These are phyloP conservation scores for Dolichotis patagonum DNA, from an alignment of 2,113 vertebrate genomes.

Conservation along the genomic window DNA sequence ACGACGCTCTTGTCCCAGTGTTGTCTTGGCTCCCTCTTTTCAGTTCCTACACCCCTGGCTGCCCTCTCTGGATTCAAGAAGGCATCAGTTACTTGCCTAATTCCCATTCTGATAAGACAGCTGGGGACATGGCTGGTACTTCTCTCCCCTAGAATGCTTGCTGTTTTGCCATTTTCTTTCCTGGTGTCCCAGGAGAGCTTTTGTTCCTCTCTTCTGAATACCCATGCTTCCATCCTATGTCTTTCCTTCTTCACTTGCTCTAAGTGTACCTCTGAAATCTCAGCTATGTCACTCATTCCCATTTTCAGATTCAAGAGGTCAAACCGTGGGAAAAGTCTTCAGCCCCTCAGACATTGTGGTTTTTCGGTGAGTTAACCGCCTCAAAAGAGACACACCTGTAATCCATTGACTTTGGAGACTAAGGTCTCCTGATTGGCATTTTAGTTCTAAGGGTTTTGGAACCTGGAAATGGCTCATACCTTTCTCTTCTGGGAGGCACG, in stretches of 20 bases:
- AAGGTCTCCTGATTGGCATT: not conserved
- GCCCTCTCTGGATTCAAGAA: not conserved
- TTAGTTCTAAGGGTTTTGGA: not conserved
- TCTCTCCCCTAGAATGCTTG: not conserved
- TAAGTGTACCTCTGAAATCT: not conserved
- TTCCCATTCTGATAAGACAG: not conserved
- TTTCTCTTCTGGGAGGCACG: not conserved
- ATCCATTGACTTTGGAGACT: not conserved
- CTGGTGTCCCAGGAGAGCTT: not conserved
- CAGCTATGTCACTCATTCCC: not conserved
- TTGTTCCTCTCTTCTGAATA: not conserved
- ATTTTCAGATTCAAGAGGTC: conserved; percentile 54
- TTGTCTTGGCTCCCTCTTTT: not conserved
- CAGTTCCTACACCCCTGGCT: no score
- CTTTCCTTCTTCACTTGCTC: not conserved
- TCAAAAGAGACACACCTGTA: rapidly evolving
- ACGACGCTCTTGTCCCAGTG: not conserved
- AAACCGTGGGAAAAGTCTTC: not conserved
- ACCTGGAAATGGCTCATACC: not conserved
- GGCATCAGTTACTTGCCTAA: not conserved
- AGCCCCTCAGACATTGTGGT: conserved; percentile 52
- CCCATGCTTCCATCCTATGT: not conserved
- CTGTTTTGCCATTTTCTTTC: not conserved
- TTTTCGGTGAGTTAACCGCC: conserved; percentile 72
- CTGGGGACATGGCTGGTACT: rapidly evolving